Conservation (phyloP, 2,797 vertebrate species). For the Clarias laeviceps region DNA sequence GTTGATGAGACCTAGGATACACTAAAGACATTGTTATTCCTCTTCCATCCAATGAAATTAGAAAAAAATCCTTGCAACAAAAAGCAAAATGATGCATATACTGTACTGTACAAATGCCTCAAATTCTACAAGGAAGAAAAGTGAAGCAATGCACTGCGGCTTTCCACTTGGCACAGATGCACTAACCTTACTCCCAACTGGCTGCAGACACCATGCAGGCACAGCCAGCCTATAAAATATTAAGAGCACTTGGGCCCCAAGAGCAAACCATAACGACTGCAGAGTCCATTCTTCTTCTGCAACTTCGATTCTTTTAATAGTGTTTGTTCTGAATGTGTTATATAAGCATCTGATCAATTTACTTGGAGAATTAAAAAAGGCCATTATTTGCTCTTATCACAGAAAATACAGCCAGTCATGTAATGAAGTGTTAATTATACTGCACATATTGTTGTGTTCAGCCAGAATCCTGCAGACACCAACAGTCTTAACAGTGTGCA, state of each 20-base stretch:
- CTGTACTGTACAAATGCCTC: no score
- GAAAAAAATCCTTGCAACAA: neutral
- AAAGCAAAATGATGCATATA: neutral
- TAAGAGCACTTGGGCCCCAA: slow-evolving; percentile 42
- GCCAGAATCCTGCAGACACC: slow-evolving; percentile 2
- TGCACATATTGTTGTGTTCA: slow-evolving; percentile 31
- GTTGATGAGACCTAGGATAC: neutral
- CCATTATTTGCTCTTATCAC: neutral
- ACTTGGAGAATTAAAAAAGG: neutral
- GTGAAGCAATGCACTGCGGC: neutral
- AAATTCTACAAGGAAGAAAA: neutral
- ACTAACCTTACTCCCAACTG: slow-evolving; percentile 35
- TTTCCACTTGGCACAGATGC: slow-evolving; percentile 17
- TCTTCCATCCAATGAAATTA: neutral
- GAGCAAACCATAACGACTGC: slow-evolving; percentile 29
- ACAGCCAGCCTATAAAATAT: slow-evolving; percentile 61
- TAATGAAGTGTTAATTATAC: slow-evolving; percentile 45
- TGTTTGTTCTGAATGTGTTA: slow-evolving; percentile 4
- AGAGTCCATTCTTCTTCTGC: slow-evolving; percentile 11
- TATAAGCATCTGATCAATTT: neutral
- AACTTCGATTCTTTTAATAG: neutral
- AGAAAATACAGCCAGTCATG: neutral
- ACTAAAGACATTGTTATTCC: neutral
- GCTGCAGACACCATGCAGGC: slow-evolving; percentile 53
- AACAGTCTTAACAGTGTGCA: neutral